Percentiles rank a stretch among this genome's conserved stretches.
phyloP scores from a whole-genome alignment of 2,797 vertebrate genomes.

The Cercopithecus petaurista region DNA sequence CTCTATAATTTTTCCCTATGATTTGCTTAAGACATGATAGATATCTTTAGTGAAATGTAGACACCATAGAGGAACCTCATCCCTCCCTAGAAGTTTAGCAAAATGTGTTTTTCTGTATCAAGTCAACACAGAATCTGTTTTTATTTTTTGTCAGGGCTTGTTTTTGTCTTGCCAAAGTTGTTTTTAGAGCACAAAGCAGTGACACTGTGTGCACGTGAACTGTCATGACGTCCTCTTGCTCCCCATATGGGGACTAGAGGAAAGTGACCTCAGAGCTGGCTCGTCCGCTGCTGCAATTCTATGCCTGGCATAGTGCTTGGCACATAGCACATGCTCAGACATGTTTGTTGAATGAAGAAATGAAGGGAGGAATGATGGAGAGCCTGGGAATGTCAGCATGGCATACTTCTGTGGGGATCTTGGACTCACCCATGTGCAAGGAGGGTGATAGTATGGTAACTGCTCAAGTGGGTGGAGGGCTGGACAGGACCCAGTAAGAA shows the following conservation, averaged over 20 bases:
- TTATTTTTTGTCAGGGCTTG: not conserved
- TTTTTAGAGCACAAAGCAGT: not conserved
- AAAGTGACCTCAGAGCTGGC: not conserved
- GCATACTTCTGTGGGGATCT: rapidly evolving
- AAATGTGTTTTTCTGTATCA: not conserved
- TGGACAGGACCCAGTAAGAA: too few relatives aligned
- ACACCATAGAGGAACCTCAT: not conserved
- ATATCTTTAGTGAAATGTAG: not conserved
- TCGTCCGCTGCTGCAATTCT: not conserved
- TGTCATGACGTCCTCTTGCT: not conserved
- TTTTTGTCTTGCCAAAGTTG: not conserved
- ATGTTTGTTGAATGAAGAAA: not conserved
- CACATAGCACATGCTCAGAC: not conserved
- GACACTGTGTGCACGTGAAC: rapidly evolving
- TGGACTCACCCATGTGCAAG: rapidly evolving
- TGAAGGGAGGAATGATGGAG: not conserved
- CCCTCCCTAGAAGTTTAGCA: not conserved
- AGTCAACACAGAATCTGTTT: not conserved
- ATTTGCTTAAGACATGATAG: not conserved
- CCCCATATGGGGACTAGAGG: rapidly evolving
- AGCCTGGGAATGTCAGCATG: rapidly evolving
- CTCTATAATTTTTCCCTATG: not conserved
- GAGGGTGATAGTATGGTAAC: not conserved
- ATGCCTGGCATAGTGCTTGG: not conserved
- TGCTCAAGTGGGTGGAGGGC: not conserved